Evolutionary conservation across 2,888 invertebrate genomes (phyloP).

Genomic region (Herminia tarsipennalis): DNA sequence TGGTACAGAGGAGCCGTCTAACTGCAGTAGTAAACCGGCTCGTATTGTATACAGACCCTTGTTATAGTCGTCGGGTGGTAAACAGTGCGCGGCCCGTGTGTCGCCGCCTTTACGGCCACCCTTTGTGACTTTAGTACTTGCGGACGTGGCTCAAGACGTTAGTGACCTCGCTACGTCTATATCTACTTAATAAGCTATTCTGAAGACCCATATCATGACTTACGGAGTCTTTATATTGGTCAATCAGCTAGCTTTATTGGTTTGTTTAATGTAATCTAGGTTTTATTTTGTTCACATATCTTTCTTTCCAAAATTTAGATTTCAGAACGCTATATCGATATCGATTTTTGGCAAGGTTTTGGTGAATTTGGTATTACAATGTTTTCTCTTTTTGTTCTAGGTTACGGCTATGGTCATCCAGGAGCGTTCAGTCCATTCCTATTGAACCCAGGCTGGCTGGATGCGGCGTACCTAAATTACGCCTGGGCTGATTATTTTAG

Average conservation of each 20-base stretch:
- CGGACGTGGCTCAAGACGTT: conserved; percentile 65
- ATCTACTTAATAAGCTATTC: conserved; percentile 52
- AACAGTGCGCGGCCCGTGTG: conserved; percentile 78
- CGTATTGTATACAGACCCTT: conserved; percentile 82
- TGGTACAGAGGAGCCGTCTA: conserved; percentile 82
- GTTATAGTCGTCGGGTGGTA: conserved; percentile 78
- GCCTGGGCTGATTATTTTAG: conserved; percentile 91
- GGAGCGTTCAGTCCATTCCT: conserved; percentile 92
- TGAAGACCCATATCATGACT: conserved; percentile 17
- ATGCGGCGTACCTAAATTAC: conserved; percentile 93
- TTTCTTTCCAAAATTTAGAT: too few species aligned
- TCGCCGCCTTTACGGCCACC: conserved; percentile 80
- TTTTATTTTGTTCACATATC: conserved; percentile 1
- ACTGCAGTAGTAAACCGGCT: conserved; percentile 80
- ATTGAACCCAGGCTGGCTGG: conserved; percentile 93
- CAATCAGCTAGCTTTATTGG: conserved; percentile 4
- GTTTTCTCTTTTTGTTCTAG: conserved; percentile 78
- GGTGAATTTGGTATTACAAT: too few species aligned
- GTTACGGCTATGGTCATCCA: conserved; percentile 92
- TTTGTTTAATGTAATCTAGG: conserved; percentile 14
- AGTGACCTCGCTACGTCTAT: conserved; percentile 53
- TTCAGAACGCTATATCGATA: too few species aligned
- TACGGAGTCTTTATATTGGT: conserved; percentile 8
- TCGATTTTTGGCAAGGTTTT: too few species aligned
- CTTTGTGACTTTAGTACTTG: conserved; percentile 76